Evolutionary conservation across 2,113 vertebrate genomes (phyloP), one percentile per base, ranked within the genome.

Genomic region (Charina bottae): DNA sequence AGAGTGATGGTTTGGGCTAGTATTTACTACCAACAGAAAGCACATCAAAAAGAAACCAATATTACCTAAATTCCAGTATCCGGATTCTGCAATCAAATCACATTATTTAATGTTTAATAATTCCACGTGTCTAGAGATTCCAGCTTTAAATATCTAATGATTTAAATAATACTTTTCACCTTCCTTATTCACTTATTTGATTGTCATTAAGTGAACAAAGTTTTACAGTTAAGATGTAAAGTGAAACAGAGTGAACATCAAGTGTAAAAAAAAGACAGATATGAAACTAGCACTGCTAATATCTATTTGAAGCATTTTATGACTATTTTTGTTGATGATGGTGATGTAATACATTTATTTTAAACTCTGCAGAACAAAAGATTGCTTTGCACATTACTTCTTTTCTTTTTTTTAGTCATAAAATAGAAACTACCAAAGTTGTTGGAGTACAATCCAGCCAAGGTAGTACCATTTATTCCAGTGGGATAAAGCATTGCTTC

Each of bases 291-390:
- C 15, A 72, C 68, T 72, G 17, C 6, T 37, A 72, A 19, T 72
- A 72, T 6, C 15, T 8, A 72, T 37, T 37, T 72, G 23, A 59
- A 64, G 17, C 6, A 12, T 62, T 62, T 62, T 62, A 24, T 24
- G 11, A 24, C 19, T 23, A n/a, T 87, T 56, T 28, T 56, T 58
- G 10, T 10, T 87, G 3, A 37, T 42, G 19, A 10, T 54, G 17
- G 2, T 55, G 17, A 26, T 49, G 8, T 4, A 9, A 56, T 5
- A 89, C 9, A 42, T 26, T 28, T 90, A 60, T 59, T 78, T 85
- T 85, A 33, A 49, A 54, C 85, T 3, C 1, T 2, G 0, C 90
- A 78, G 87, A 96, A 85, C 3, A 3, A 94, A 93, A 55, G 93
- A 92, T 78, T 78, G n/a, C 15, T 37, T 78, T 19, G 15, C 72